A percentile compares a stretch with the other conserved stretches of the same genome.
Conservation (phyloP, 1,140 invertebrate genomes). For the Holcopasites calliopsidis region DNA sequence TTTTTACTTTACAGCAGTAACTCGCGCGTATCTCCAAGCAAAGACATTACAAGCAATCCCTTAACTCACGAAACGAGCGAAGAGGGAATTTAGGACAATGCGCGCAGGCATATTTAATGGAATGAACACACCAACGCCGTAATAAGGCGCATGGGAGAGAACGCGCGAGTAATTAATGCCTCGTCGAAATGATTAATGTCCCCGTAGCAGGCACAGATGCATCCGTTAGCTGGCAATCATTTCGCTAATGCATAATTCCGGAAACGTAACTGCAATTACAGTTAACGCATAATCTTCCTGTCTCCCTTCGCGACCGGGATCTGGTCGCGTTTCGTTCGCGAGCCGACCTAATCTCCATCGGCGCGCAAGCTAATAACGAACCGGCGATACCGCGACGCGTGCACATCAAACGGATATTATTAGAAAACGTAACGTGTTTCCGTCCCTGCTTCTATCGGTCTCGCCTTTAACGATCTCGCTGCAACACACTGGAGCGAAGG, state of each 20-base stretch:
- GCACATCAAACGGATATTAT: slow-evolving; percentile 42
- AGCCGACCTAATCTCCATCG: slow-evolving; percentile 33
- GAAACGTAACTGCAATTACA: slow-evolving; percentile 41
- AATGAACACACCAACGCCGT: neutral
- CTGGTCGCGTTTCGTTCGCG: neutral
- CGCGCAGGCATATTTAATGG: neutral
- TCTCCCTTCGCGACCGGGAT: neutral
- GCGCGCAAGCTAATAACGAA: slow-evolving; percentile 27
- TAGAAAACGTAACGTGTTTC: slow-evolving; percentile 2
- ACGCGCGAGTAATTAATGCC: neutral
- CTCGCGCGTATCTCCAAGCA: too few species aligned
- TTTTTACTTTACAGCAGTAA: too few species aligned
- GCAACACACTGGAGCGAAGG: neutral
- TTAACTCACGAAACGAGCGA: too few species aligned
- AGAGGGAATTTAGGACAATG: neutral
- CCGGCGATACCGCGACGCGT: slow-evolving; percentile 34
- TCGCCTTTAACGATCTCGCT: neutral
- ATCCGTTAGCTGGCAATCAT: slow-evolving; percentile 22
- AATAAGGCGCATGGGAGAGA: neutral
- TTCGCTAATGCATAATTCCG: slow-evolving; percentile 30
- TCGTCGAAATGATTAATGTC: slow-evolving; percentile 15
- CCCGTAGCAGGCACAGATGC: neutral
- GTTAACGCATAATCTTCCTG: slow-evolving; percentile 36
- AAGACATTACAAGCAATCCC: too few species aligned
- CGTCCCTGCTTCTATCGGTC: slow-evolving; percentile 18